Evolutionary conservation across 2,888 invertebrate genomes (phyloP).

Genomic region (Cryptophagus acutangulus): DNA sequence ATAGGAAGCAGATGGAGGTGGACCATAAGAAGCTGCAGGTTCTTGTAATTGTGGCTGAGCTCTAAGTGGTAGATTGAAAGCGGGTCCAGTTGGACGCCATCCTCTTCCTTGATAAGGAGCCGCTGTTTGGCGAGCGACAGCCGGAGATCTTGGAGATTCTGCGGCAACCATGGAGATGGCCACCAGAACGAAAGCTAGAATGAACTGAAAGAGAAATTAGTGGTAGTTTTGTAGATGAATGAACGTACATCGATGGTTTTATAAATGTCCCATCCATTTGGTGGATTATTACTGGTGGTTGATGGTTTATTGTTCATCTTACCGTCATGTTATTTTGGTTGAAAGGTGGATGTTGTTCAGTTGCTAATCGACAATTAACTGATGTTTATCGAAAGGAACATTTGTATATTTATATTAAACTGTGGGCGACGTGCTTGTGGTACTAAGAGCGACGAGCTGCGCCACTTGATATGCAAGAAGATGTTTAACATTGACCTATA

Average conservation of each 20-base stretch:
- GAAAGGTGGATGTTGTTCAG: no score
- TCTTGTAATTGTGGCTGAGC: constrained; percentile 18
- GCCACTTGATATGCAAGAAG: no score
- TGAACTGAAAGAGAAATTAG: constrained; percentile 36
- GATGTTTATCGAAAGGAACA: no score
- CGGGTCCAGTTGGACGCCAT: constrained; percentile 48
- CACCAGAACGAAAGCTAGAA: constrained; percentile 42
- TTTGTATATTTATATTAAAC: no score
- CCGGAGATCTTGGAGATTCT: constrained; percentile 46
- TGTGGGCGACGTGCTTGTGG: no score
- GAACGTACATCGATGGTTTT: constrained; percentile 36
- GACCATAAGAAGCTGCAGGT: no score
- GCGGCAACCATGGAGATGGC: constrained; percentile 45
- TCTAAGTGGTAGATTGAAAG: constrained; percentile 45
- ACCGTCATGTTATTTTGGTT: no score
- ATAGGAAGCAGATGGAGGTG: constrained; percentile 24
- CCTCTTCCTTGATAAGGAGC: constrained; percentile 46
- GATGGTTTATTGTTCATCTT: no score
- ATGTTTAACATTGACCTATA: no score
- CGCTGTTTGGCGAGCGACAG: constrained; percentile 31
- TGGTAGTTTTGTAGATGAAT: neutral
- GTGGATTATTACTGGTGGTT: constrained; percentile 20
- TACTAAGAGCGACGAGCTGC: no score
- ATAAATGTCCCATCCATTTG: constrained; percentile 33
- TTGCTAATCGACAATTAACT: no score